These are phyloP conservation scores for Drosophila acutilabella DNA, from an alignment of 2,888 invertebrate genomes.

Conservation along the genomic window DNA sequence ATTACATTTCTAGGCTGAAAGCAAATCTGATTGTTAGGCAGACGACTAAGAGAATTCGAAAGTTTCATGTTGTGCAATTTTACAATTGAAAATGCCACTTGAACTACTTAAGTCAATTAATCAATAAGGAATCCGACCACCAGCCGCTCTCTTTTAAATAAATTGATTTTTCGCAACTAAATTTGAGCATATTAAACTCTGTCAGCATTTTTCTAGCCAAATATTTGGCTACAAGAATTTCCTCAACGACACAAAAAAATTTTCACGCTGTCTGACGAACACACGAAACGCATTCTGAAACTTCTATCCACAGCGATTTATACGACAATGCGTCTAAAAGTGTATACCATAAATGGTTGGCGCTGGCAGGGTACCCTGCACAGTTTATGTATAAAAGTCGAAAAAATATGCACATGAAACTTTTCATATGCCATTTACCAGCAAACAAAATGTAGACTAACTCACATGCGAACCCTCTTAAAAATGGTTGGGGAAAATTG, in stretches of 20 bases:
- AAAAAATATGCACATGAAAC: constrained; percentile 65
- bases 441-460: constrained; percentile 27
- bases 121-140: background rate
- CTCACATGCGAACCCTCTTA: background rate
- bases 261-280: constrained; percentile 25
- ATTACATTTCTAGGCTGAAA: too few relatives aligned
- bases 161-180: background rate
- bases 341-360: constrained; percentile 14
- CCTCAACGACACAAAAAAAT: constrained; percentile 22
- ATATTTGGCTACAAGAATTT: background rate
- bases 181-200: background rate
- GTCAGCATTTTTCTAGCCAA: constrained; percentile 3
- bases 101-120: background rate
- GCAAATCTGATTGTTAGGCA: too few relatives aligned
- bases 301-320: constrained; percentile 26
- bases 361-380: constrained; percentile 13
- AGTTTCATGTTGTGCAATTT: too few relatives aligned
- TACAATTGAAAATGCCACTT: background rate
- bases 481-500: constrained; percentile 18
- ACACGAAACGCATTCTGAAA: constrained; percentile 16
- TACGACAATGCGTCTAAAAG: constrained; percentile 27
- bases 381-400: constrained; percentile 27
- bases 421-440: constrained; percentile 63
- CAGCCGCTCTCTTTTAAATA: background rate
- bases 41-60: too few relatives aligned